Evolutionary conservation across 2,888 invertebrate species (phyloP).

Genomic region (Chrysodeixis includens): DNA sequence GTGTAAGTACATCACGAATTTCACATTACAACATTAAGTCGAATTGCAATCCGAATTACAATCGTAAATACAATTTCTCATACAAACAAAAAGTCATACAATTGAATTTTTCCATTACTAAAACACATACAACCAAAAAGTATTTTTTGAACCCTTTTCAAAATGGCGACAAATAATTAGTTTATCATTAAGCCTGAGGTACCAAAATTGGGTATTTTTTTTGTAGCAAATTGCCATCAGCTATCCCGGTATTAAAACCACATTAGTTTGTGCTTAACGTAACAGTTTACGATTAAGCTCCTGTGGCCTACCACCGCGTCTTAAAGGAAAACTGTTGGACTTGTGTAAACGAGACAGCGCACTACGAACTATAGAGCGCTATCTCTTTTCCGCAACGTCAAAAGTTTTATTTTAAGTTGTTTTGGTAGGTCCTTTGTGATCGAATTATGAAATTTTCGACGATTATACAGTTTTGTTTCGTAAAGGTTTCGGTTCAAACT

Average conservation of each 20-base stretch:
- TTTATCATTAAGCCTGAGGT: conserved; percentile 76
- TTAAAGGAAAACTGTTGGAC: too few relatives aligned
- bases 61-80: neutral
- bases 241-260: conserved; percentile 79
- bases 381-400: too few relatives aligned
- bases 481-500: conserved; percentile 11
- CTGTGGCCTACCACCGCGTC: conserved; percentile 33
- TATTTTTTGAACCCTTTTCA: conserved; percentile 59
- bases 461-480: conserved; percentile 40
- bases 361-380: too few relatives aligned
- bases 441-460: conserved; percentile 52
- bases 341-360: too few relatives aligned
- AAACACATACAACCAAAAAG: conserved; percentile 20
- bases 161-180: conserved; percentile 75
- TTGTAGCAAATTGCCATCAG: conserved; percentile 78
- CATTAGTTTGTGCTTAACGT: conserved; percentile 75
- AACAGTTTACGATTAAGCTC: conserved; percentile 73
- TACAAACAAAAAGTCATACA: conserved; percentile 16
- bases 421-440: conserved; percentile 20
- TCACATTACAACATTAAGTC: conserved; percentile 2
- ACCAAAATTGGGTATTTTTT: conserved; percentile 78
- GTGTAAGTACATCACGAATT: neutral
- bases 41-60: conserved; percentile 4
- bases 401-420: too few relatives aligned
- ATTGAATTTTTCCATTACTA: conserved; percentile 25